phyloP scores from a whole-genome alignment of 2,113 vertebrate genomes.

The Cyanoramphus novaezelandiae region DNA sequence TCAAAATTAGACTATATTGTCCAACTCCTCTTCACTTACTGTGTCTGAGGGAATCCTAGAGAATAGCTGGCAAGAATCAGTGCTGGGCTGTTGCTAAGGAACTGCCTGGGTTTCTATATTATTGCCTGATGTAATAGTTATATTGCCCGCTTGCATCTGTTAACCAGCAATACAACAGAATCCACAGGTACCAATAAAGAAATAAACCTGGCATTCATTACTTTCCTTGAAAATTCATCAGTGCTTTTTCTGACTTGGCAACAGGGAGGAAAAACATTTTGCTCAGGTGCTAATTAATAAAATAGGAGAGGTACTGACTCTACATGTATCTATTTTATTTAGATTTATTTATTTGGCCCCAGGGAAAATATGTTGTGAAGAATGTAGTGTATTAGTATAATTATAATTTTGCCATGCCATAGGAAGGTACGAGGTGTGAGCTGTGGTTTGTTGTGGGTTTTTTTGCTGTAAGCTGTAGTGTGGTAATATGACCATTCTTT shows the following conservation, averaged over 20 bases:
- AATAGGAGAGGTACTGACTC: constrained; percentile 4
- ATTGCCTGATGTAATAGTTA: constrained; percentile 72
- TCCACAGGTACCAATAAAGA: constrained; percentile 72
- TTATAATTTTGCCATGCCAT: neutral
- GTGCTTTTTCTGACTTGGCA: constrained; percentile 9
- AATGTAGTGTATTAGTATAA: constrained; percentile 24
- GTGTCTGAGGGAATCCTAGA: constrained; percentile 62
- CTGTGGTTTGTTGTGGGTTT: neutral
- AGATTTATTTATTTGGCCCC: constrained; percentile 50
- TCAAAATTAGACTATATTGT: constrained; percentile 63
- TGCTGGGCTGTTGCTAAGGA: constrained; percentile 69
- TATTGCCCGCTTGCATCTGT: constrained; percentile 71
- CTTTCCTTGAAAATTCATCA: constrained; percentile 55
- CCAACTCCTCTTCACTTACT: constrained; percentile 61
- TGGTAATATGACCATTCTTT: neutral
- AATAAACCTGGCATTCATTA: constrained; percentile 62
- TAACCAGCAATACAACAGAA: constrained; percentile 72
- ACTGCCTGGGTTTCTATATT: constrained; percentile 62
- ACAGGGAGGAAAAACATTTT: constrained; percentile 5
- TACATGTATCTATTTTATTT: constrained; percentile 47
- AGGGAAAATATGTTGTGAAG: neutral
- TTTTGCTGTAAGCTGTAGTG: neutral
- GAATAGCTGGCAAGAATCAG: constrained; percentile 49
- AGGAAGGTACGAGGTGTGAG: neutral
- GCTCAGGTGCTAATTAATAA: constrained; percentile 63